Evolutionary conservation across 92 coral and sea anemone species (phyloP), one percentile per base, ranked within the genome.

Genomic region (Hydrozoanthus gracilis): DNA sequence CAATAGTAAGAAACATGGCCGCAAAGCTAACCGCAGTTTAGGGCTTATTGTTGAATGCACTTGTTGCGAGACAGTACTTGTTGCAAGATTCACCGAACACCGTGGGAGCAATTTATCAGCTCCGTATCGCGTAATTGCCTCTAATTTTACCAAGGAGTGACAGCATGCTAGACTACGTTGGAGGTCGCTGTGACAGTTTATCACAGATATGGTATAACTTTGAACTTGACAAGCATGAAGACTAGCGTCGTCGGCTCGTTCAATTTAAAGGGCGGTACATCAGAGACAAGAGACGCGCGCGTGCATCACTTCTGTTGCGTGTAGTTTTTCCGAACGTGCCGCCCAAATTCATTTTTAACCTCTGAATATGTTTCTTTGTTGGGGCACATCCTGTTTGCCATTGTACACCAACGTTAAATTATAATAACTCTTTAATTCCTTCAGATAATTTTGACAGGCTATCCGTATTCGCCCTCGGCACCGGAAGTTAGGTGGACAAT

Each of bases 321-420:
- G 17, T 5, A 15, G 74, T 45, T 48, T 80, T 80, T 84, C 78
- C 82, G 82, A 91, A 91, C 68, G 89, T 79, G 93, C 89, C 91
- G 91, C 55, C 51, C 67, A 78, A 85, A 82, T 90, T 90, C 88
- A 87, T 44, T 78, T 47, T 8, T 62, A 51, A 84, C 89, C 86
- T 85, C 68, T 91, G 83, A 83, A 87, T 54, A 60, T 80, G 88
- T 86, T 78, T 87, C 88, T 91, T 91, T 88, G 86, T 91, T 77
- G 44, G 61, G 86, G 86, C 74, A 80, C 86, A 83, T 91, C 93
- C 93, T 91, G 91, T 83, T 78, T 82, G 78, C 82, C 68, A 88
- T 88, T 91, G 86, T 88, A 65, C 77, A 50, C 80, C 56, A 83
- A 87, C 86, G 51, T 67, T 47, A 65, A 49, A 64, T 80, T 65